Conservation (phyloP, 2,888 invertebrate genomes). For the Rhingia rostrata region DNA sequence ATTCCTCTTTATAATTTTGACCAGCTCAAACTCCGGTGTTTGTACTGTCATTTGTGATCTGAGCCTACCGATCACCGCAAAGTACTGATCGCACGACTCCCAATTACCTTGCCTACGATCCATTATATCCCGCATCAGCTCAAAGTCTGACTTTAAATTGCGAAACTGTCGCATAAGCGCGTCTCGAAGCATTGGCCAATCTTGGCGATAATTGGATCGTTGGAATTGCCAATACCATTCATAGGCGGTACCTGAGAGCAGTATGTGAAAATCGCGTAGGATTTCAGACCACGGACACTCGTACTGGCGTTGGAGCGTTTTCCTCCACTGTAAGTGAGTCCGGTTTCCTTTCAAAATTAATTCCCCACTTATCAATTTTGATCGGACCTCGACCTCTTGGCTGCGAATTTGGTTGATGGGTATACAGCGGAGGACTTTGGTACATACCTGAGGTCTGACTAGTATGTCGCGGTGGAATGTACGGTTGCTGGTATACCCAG, state of each 20-base stretch:
- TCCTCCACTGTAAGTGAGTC: neutral
- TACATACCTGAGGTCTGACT: no score
- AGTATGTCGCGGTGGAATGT: no score
- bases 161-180: neutral
- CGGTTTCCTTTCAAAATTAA: neutral
- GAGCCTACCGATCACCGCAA: neutral
- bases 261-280: conserved; percentile 12
- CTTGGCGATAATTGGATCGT: neutral
- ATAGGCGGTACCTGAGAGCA: neutral
- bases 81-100: conserved; percentile 13
- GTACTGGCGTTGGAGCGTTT: neutral
- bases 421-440: no score
- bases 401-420: no score
- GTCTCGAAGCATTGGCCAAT: conserved; percentile 11
- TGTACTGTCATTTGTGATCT: conserved; percentile 2
- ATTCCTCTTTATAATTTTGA: neutral
- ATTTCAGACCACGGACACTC: conserved; percentile 19
- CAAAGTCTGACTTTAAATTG: conserved; percentile 11
- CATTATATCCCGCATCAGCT: conserved; percentile 12
- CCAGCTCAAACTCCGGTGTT: conserved; percentile 1
- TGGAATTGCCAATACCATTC: conserved; percentile 28
- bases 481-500: no score
- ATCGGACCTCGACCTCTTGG: no score
- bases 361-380: conserved; percentile 17
- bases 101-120: conserved; percentile 5